These are phyloP conservation scores for Siniperca scherzeri DNA, from an alignment of 2,797 vertebrate genomes.

Conservation along the genomic window DNA sequence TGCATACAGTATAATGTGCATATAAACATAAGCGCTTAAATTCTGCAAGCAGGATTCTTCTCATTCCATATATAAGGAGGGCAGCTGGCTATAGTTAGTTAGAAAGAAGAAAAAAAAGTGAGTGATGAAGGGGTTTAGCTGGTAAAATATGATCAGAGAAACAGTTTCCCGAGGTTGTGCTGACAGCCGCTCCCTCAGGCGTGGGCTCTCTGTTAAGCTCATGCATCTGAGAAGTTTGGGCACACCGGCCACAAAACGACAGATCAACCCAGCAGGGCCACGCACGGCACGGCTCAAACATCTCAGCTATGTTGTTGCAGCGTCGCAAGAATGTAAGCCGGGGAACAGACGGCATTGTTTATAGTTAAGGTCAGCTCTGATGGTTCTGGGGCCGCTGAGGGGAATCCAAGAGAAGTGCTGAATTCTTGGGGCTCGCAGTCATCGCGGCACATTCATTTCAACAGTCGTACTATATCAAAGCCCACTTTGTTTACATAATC, in stretches of 20 bases:
- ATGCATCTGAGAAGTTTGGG: constrained; percentile 42
- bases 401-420: constrained; percentile 68
- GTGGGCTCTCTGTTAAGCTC: constrained; percentile 51
- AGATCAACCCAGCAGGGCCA: constrained; percentile 41
- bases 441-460: constrained; percentile 63
- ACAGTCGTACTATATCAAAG: constrained; percentile 77
- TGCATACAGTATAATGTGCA: constrained; percentile 18
- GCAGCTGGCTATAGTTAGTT: constrained; percentile 86
- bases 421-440: constrained; percentile 74
- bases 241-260: constrained; percentile 39
- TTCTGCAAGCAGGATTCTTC: constrained; percentile 79
- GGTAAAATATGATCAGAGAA: constrained; percentile 79
- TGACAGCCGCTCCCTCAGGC: constrained; percentile 84
- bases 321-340: constrained; percentile 70
- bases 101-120: constrained; percentile 12
- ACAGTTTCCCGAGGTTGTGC: constrained; percentile 85
- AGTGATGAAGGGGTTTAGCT: constrained; percentile 41
- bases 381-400: constrained; percentile 62
- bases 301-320: constrained; percentile 77
- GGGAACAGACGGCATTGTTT: constrained; percentile 68
- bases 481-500: constrained; percentile 77
- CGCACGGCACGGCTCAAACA: constrained; percentile 61
- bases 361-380: constrained; percentile 70
- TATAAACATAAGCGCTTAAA: constrained; percentile 71
- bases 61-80: constrained; percentile 78